Conservation (phyloP, 2,113 vertebrate species). For the Datnioides undecimradiatus region DNA sequence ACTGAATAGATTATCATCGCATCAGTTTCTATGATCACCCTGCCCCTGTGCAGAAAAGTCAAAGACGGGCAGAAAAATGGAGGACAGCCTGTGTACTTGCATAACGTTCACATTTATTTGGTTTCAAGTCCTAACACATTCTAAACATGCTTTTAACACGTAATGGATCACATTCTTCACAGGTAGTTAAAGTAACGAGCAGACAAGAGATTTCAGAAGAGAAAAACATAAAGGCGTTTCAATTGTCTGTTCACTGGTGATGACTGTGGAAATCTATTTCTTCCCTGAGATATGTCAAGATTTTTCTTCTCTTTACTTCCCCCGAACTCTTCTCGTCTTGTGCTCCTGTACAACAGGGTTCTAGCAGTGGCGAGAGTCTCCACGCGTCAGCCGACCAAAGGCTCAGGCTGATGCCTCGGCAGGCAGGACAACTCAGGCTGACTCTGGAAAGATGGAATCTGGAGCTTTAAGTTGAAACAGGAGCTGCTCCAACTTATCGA, state of each 20-base stretch:
- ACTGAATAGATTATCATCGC: conserved; percentile 11
- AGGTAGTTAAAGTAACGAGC: conserved; percentile 96
- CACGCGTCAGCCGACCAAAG: neutral
- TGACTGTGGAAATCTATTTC: conserved; percentile 45
- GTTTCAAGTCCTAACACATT: conserved; percentile 95
- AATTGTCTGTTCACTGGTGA: conserved; percentile 44
- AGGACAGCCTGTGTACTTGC: conserved; percentile 75
- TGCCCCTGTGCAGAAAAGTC: neutral
- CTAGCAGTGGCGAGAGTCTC: neutral
- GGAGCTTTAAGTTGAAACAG: neutral
- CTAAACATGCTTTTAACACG: conserved; percentile 98
- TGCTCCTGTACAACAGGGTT: conserved; percentile 37
- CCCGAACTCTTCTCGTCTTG: conserved; percentile 37
- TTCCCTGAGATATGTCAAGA: conserved; percentile 71
- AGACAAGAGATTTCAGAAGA: conserved; percentile 82
- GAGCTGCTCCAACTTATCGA: neutral
- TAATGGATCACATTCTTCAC: conserved; percentile 97
- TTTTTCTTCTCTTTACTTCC: conserved; percentile 16
- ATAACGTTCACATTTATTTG: conserved; percentile 99
- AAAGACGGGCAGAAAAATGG: neutral
- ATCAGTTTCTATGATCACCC: neutral
- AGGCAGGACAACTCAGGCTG: neutral
- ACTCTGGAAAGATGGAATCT: neutral
- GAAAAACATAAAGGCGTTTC: conserved; percentile 65
- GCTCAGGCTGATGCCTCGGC: neutral